A percentile compares a stretch with the other conserved stretches of the same genome.
Evolutionary conservation across 2,888 invertebrate species (phyloP).

Genomic region (Nomada ruficornis): DNA sequence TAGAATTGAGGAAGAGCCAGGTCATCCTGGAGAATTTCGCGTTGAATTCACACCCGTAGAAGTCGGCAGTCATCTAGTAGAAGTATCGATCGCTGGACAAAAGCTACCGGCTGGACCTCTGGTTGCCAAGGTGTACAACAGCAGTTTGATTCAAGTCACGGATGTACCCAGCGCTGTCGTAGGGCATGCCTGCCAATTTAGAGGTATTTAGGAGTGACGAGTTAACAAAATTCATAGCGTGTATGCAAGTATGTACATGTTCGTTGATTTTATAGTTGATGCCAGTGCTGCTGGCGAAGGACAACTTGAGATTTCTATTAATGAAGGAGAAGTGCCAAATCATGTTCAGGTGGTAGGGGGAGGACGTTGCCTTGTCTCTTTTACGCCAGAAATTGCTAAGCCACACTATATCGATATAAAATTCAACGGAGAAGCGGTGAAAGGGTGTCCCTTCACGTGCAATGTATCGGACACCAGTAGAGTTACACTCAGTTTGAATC

Average conservation of each 20-base stretch:
- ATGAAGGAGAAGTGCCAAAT: conserved; percentile 99
- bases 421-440: conserved; percentile 97
- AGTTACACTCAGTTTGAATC: conserved; percentile 90
- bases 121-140: conserved; percentile 97
- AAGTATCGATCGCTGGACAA: conserved; percentile 95
- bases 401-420: conserved; percentile 97
- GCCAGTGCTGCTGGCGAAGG: conserved; percentile 99
- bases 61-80: conserved; percentile 97
- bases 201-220: conserved; percentile 87
- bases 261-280: conserved; percentile 90
- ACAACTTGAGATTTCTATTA: conserved; percentile 99
- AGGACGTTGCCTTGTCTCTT: conserved; percentile 96
- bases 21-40: conserved; percentile 92
- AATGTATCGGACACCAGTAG: conserved; percentile 92
- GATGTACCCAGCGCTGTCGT: conserved; percentile 97
- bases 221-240: neutral
- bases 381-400: conserved; percentile 96
- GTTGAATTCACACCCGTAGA: conserved; percentile 97
- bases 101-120: conserved; percentile 95
- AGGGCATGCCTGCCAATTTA: conserved; percentile 98
- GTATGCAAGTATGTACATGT: neutral
- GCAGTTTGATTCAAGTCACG: conserved; percentile 96
- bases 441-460: conserved; percentile 95
- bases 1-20: conserved; percentile 92
- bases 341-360: conserved; percentile 98